Base-by-base conservation (phyloP, 2,797 vertebrate species). In the Oophaga sylvatica region DNA sequence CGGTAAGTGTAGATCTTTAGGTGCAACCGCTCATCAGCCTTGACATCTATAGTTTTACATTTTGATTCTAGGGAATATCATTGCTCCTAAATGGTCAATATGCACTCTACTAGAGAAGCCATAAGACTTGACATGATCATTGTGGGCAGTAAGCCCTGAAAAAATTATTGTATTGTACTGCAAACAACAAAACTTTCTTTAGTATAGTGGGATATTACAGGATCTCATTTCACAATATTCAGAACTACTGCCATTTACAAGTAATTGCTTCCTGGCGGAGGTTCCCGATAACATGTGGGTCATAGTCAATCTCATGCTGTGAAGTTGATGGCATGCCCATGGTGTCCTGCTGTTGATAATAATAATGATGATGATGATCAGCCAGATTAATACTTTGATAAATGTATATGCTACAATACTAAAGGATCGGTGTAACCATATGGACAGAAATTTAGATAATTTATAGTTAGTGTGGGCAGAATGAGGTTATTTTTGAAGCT, bases 391-490 rank as follows among this genome's bases (percentile, higher is more conserved):
- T 59, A 48, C 62, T 31, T 17, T 29, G n/a, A 26, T 67, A 67
- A 67, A 67, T 73, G 31, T 53, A 81, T 45, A 45, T 35, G 11
- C 8, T 53, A 11, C 9, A 53, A 53, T 63, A 29, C 70, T 71
- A 20, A 81, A 81, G 59, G 80, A 87, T 59, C 16, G 78, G 71
- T 70, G 59, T 45, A 57, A 16, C 80, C 80, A 60, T 78, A 83
- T 87, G 81, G 60, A 26, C 48, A 53, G 48, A 11, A 53, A 53
- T 53, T 53, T 56, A 59, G 20, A 82, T 11, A 75, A 53, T 53
- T 82, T 59, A n/a, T 22, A n/a, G 16, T 19, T 45, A n/a, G 13
- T 75, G 67, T 35, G 48, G 31, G 4, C 31, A 12, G 22, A 12
- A 53, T 76, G 41, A 53, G 71, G 41, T 12, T 20, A 65, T 11